Percentiles rank a stretch among this genome's conserved stretches.
Evolutionary conservation across 2,797 vertebrate species (phyloP).

Genomic region (Pipistrellus nathusii): DNA sequence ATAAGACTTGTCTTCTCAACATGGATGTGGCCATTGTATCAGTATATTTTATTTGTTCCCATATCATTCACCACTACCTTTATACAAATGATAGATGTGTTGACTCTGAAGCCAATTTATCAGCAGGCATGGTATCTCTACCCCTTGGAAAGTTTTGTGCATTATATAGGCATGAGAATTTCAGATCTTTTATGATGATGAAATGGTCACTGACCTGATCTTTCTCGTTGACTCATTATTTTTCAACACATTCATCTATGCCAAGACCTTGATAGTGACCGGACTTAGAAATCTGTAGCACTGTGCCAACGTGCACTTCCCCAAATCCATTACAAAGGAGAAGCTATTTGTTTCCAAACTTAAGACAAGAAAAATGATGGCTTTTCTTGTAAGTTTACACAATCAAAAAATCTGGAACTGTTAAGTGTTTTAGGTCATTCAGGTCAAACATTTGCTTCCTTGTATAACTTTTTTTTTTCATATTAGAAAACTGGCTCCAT

Average conservation of each 20-base stretch:
- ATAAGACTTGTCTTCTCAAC: not conserved
- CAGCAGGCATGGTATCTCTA: constrained; percentile 61
- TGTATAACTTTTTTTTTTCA: not conserved
- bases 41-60: constrained; percentile 55
- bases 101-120: not conserved
- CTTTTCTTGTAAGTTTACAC: constrained; percentile 26
- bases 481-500: too few relatives aligned
- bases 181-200: constrained; percentile 51
- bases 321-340: not conserved
- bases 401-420: not conserved
- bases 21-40: not conserved
- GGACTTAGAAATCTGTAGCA: not conserved
- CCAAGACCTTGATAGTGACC: constrained; percentile 43
- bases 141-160: constrained; percentile 58
- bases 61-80: constrained; percentile 19
- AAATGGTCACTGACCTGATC: constrained; percentile 33
- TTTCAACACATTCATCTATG: constrained; percentile 57
- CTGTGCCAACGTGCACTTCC: not conserved
- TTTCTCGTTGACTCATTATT: constrained; percentile 35
- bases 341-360: not conserved
- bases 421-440: not conserved
- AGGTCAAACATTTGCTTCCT: not conserved
- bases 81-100: constrained; percentile 47
- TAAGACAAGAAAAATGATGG: not conserved
- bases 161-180: constrained; percentile 65